Conservation (phyloP, 2,113 vertebrate genomes). For the Struthio camelus region DNA sequence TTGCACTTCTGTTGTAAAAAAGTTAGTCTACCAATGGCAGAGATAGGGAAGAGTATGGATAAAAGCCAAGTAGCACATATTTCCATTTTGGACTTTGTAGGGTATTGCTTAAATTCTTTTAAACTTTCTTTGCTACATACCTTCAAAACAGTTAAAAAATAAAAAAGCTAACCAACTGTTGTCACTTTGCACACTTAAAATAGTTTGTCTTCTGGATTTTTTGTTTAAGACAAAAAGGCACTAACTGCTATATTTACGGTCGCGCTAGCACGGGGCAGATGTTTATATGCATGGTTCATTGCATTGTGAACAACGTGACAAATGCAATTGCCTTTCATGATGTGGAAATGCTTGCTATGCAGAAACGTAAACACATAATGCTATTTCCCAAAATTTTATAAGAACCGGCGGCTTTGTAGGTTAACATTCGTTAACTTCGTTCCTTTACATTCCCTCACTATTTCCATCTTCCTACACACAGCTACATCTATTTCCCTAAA, state of each 20-base stretch:
- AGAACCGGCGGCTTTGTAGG: neutral
- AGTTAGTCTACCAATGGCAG: neutral
- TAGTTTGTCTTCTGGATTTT: neutral
- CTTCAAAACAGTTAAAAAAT: neutral
- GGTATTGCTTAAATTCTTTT: neutral
- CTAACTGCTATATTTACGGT: constrained; percentile 20
- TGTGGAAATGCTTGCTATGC: constrained; percentile 32
- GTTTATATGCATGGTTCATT: constrained; percentile 61
- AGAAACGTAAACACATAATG: constrained; percentile 14
- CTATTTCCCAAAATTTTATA: neutral
- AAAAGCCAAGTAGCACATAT: neutral
- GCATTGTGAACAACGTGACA: constrained; percentile 61
- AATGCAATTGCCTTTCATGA: constrained; percentile 55
- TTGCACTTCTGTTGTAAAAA: neutral
- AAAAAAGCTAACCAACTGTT: no score
- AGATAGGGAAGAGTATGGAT: neutral
- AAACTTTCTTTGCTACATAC: neutral
- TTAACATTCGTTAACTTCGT: neutral
- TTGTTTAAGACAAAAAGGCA: constrained; percentile 17
- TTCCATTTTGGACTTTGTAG: neutral
- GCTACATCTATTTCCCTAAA: neutral
- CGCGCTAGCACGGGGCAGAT: constrained; percentile 54
- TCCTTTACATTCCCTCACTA: neutral
- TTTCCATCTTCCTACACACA: neutral
- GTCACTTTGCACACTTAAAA: neutral